Percentiles rank a stretch among this genome's conserved stretches.
Evolutionary conservation across 2,888 invertebrate species (phyloP).

Genomic region (Tetragnatha montana): DNA sequence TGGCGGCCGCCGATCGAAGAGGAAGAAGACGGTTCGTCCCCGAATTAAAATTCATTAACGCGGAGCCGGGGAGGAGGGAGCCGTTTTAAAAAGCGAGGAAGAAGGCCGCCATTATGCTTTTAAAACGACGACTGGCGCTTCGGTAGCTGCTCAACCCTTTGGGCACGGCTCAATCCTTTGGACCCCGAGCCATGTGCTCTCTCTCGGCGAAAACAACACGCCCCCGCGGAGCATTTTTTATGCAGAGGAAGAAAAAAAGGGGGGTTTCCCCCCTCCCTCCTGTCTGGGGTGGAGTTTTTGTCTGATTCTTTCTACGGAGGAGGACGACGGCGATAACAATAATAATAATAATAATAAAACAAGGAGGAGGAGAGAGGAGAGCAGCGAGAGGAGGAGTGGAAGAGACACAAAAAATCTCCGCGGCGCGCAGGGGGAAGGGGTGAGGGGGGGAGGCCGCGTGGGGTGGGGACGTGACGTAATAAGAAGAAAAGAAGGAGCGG

Average conservation of each 20-base stretch:
- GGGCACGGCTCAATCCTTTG: constrained; percentile 64
- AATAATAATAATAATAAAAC: not conserved
- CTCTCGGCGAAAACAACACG: constrained; percentile 19
- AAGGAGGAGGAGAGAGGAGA: constrained; percentile 7
- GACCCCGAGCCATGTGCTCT: constrained; percentile 50
- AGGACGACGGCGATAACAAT: not conserved
- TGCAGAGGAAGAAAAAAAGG: too few species aligned
- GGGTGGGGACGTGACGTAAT: constrained; percentile 10
- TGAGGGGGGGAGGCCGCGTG: constrained; percentile 1
- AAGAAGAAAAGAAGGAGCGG: not conserved
- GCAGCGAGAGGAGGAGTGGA: not conserved
- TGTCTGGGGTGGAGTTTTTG: constrained; percentile 18
- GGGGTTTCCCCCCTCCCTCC: not conserved
- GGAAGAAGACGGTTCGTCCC: constrained; percentile 62
- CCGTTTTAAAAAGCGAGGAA: constrained; percentile 64
- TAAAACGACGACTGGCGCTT: constrained; percentile 32
- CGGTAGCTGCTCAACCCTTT: constrained; percentile 55
- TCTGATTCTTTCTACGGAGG: constrained; percentile 3
- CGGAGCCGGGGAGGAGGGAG: not conserved
- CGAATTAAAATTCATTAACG: constrained; percentile 70
- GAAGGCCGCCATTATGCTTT: constrained; percentile 69
- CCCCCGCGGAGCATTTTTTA: not conserved
- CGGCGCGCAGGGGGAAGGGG: not conserved
- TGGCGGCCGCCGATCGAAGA: constrained; percentile 59
- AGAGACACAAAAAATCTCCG: constrained; percentile 18